phyloP scores from a whole-genome alignment of 2,113 vertebrate genomes.

The Seriola aureovittata region DNA sequence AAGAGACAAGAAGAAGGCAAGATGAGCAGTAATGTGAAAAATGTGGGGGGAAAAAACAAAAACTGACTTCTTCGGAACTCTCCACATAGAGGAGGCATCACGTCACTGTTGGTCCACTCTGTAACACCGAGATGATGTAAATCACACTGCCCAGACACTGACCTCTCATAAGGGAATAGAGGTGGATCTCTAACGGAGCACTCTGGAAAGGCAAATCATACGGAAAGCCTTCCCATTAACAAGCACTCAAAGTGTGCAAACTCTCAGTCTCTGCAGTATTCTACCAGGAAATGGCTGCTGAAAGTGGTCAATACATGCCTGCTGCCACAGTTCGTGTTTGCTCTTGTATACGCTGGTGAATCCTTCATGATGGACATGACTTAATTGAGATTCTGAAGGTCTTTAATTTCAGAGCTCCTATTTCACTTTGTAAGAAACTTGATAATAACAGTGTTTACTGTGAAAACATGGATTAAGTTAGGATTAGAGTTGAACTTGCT shows the following conservation, averaged over 20 bases:
- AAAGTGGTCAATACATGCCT: slow-evolving; percentile 20
- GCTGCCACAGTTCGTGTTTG: slow-evolving; percentile 10
- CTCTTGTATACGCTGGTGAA: background rate
- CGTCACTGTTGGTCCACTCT: slow-evolving; percentile 35
- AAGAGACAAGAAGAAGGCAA: background rate
- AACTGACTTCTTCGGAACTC: slow-evolving; percentile 2
- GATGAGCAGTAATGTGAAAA: background rate
- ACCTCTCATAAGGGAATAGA: slow-evolving; percentile 39
- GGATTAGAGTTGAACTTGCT: slow-evolving; percentile 17
- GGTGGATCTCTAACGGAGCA: slow-evolving; percentile 26
- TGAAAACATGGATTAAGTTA: slow-evolving; percentile 16
- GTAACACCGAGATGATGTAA: slow-evolving; percentile 66
- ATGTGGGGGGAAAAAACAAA: background rate
- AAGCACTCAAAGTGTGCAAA: slow-evolving; percentile 28
- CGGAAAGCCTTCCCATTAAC: slow-evolving; percentile 29
- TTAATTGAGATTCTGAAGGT: background rate
- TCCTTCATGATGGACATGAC: background rate
- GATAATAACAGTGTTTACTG: slow-evolving; percentile 13
- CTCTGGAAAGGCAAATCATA: slow-evolving; percentile 44
- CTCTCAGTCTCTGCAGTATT: slow-evolving; percentile 2
- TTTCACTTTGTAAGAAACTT: background rate
- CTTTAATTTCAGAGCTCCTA: background rate
- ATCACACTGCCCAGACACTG: slow-evolving; percentile 48
- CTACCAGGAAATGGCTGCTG: background rate
- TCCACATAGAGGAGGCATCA: slow-evolving; percentile 41